Base-by-base conservation (phyloP, 2,888 invertebrate genomes). In the Buathra laborator region DNA sequence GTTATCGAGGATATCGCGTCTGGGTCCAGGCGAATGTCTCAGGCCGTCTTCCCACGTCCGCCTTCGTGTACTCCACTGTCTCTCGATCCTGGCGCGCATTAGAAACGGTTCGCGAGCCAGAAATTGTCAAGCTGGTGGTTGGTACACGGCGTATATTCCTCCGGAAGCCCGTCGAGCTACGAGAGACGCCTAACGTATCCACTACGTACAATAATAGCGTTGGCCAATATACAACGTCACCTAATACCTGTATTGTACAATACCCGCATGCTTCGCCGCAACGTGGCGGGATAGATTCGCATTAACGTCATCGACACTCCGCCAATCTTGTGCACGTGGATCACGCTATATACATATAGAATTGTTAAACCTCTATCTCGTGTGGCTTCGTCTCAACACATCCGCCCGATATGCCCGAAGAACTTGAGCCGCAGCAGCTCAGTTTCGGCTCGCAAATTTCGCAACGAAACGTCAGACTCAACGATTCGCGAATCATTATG, bases 261-360 rank as follows among this genome's bases (percentile, higher is more conserved):
- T 81, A 29, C 24, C 70, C 81, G 78, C 74, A 81, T 81, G 81
- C 74, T 85, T 79, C 59, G 48, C 78, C 74, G 64, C 78, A 79
- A 75, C 78, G 37, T 78, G 48, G 81, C 71, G 16, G 24, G 37
- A 62, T 71, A 48, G 53, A 81, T 75, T 81, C 70, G 74, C 56
- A 78, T 85, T 85, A 81, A 74, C 84, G 74, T 78, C 78, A 78
- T 72, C 64, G 78, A 78, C 75, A 81, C 74, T 74, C 81, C 51
- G 32, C 72, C 51, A 72, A 74, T 84, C 72, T 84, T 68, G 64
- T 66, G 81, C 74, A 77, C 67, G 48, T 9, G 64, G 48, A 56
- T 46, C 64, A 7, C 29, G 14, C 67, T 46, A 62, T 37, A 37
- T 37, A 37, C 1, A 37, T 46, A 62, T 64, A n/a, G 24, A 67